A percentile compares a stretch with the other conserved stretches of the same genome.
Conservation (phyloP, 2,797 vertebrate species). For the Sphenopsis melanotis region DNA sequence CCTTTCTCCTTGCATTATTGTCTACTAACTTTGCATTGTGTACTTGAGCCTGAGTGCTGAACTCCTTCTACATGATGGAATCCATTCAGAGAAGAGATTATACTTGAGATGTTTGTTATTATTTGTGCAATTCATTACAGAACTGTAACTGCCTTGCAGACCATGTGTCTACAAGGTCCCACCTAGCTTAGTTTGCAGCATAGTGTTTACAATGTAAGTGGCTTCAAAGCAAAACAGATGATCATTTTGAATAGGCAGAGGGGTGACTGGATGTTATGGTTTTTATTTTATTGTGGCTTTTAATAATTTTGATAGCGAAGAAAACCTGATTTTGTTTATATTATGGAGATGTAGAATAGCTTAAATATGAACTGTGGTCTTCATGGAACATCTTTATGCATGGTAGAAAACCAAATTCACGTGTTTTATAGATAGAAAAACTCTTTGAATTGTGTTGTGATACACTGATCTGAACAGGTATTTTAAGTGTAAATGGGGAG, state of each 20-base stretch:
- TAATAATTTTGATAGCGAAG: background rate
- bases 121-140: background rate
- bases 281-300: background rate
- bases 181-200: background rate
- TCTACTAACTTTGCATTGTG: background rate
- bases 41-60: background rate
- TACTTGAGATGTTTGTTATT: background rate
- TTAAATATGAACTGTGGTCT: background rate
- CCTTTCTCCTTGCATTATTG: background rate
- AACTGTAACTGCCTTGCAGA: background rate
- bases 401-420: background rate
- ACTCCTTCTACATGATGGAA: background rate
- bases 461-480: background rate
- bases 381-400: background rate
- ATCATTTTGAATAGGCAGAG: background rate
- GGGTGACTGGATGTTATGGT: background rate
- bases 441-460: background rate
- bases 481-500: background rate
- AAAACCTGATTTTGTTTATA: background rate
- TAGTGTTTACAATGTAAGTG: background rate
- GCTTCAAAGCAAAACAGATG: background rate
- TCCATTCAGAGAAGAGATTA: background rate
- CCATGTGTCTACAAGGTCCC: background rate
- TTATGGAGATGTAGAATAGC: background rate
- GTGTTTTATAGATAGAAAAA: background rate